Base-by-base conservation (phyloP, 2,113 vertebrate genomes). In the Bos javanicus region DNA sequence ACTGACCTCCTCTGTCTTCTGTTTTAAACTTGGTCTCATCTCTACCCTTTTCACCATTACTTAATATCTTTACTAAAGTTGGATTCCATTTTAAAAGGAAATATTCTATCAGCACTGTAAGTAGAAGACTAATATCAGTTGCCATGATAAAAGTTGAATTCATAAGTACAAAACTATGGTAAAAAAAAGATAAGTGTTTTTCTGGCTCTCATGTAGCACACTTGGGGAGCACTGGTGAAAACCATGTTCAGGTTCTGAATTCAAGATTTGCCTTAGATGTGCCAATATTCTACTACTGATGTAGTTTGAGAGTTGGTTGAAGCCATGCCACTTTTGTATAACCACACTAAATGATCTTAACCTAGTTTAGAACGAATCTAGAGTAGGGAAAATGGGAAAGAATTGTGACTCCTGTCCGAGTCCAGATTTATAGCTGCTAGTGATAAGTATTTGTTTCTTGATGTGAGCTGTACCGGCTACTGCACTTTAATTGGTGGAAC, bases 401-500 rank as follows among this genome's bases (percentile, higher is more conserved):
- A 81, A 28, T 33, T 96, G 15, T 39, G 76, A 28, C 67, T 59
- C 46, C 33, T 33, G 0, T 84, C 78, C 46, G 64, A 52, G 52
- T 93, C 83, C 23, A 67, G 76, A 86, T 91, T 95, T 76, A 94
- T 62, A 90, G 64, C 87, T 84, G 46, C 46, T 78, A 82, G 7
- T 82, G 60, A 92, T 94, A 87, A 88, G 48, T 95, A 2, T 97
- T 97, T 97, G 92, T 98, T 98, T 97, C 87, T 57, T 62, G 46
- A 28, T 84, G 19, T 84, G 86, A 97, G 60, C 87, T 95, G 3
- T 89, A 12, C 0, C 46, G 89, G 21, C 21, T 78, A 25, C 2
- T 95, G 94, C 30, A 97, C 95, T 90, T 67, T 87, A 98, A 97
- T 97, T 97, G 94, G 96, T 95, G 71, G 82, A 98, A 96, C 86